Evolutionary conservation across 2,797 vertebrate species (phyloP), one percentile per base, ranked within the genome.

Genomic region (Hipposideros larvatus): DNA sequence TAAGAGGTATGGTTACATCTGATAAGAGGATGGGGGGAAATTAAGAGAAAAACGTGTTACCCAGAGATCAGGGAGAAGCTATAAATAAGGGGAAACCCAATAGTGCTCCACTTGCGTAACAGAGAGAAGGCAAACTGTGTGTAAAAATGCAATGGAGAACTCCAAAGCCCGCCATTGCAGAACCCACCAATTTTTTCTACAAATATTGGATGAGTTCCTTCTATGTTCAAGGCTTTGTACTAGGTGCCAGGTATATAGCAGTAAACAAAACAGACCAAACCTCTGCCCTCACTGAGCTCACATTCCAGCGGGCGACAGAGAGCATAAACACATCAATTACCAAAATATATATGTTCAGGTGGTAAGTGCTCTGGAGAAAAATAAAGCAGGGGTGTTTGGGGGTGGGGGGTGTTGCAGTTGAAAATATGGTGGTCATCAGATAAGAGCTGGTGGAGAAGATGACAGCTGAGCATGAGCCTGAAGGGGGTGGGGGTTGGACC

Each of bases 11-110:
- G 34, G 53, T 66, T 46, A 59, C 3, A 74, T 43, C 82, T 61
- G 74, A 74, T 94, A 91, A 85, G 91, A 88, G 15, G 15, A 84
- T 90, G 71, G 16, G 65, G 43, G 55, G 21, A 34, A 43, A 73
- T 65, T 65, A 90, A n/a, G n/a, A 90, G 43, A 92, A 80, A 68
- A 51, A n/a, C 26, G 70, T 57, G 68, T 41, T 80, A 63, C 14
- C 46, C 13, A n/a, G n/a, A 89, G 46, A 48, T 85, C 34, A 74
- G 18, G 37, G 48, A 87, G 74, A 75, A 77, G 14, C 3, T n/a
- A 11, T 48, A 48, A 11, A 5, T 34, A 46, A 68, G 9, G 37
- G n/a, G 22, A 46, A 80, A 53, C 93, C 16, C 26, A 41, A 11
- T 37, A 37, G 13, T 19, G n/a, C 2, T 41, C 22, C 55, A 37